phyloP scores from a whole-genome alignment of 2,113 vertebrate species.

The Cephalopterus ornatus region DNA sequence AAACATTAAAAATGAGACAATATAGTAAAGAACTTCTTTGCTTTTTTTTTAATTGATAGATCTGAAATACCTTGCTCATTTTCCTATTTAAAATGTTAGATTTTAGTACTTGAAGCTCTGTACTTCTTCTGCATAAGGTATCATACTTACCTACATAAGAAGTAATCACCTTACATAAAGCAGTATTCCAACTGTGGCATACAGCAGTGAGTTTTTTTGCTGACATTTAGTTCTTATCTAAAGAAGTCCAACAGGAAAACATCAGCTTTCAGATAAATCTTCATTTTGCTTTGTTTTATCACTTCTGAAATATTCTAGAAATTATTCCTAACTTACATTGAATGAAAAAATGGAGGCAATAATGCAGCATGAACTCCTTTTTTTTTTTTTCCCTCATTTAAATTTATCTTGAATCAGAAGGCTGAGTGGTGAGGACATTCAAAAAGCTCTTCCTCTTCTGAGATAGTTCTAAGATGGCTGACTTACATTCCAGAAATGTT shows the following conservation, averaged over 20 bases:
- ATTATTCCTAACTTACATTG: neutral
- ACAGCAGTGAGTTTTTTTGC: neutral
- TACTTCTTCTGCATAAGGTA: neutral
- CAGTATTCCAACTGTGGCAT: neutral
- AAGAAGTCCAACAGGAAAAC: neutral
- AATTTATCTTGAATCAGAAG: neutral
- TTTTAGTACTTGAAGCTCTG: neutral
- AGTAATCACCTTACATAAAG: neutral
- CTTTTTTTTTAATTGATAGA: neutral
- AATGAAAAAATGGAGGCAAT: neutral
- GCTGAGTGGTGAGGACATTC: neutral
- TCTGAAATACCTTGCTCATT: neutral
- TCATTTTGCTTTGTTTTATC: neutral
- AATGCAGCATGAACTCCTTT: neutral
- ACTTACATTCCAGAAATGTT: neutral
- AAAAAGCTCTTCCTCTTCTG: neutral
- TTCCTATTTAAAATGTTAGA: neutral
- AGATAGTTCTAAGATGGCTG: neutral
- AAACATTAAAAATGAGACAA: neutral
- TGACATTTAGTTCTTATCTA: neutral
- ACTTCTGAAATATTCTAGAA: neutral
- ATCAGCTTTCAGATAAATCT: neutral
- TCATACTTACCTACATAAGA: accelerated
- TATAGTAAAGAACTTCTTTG: neutral
- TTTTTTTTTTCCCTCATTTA: neutral